These are phyloP conservation scores for Tolypeutes matacus DNA, from an alignment of 2,797 vertebrate species.

Conservation along the genomic window DNA sequence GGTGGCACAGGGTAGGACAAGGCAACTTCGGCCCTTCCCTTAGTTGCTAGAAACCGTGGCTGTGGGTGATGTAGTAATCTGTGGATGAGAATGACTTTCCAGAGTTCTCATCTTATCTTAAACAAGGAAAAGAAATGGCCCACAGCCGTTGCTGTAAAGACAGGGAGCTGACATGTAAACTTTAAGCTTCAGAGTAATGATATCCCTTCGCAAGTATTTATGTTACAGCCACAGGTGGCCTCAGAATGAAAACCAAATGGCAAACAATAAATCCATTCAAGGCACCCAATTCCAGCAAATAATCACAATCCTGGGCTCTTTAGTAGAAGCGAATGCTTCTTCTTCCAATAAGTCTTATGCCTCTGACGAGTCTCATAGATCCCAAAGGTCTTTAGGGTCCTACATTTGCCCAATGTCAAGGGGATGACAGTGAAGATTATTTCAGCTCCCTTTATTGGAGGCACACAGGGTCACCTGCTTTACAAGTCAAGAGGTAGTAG, in stretches of 20 bases:
- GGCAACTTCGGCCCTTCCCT: neutral
- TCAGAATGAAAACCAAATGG: constrained; percentile 88
- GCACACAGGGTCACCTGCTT: neutral
- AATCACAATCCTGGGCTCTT: neutral
- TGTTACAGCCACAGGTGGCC: constrained; percentile 85
- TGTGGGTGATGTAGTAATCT: neutral
- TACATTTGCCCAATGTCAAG: neutral
- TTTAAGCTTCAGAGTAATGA: constrained; percentile 77
- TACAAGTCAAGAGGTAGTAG: neutral
- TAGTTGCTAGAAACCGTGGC: neutral
- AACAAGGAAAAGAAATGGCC: constrained; percentile 4
- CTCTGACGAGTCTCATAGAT: neutral
- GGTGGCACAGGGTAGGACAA: accelerated
- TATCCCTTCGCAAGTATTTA: constrained; percentile 85
- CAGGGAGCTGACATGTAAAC: constrained; percentile 66
- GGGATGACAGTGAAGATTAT: neutral
- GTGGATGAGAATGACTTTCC: neutral
- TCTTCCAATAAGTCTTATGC: neutral
- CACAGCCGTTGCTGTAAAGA: constrained; percentile 36
- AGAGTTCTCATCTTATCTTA: neutral
- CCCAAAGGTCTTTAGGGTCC: neutral
- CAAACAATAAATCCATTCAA: constrained; percentile 81
- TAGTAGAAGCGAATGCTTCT: neutral
- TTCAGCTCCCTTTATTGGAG: neutral
- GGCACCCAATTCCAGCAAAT: constrained; percentile 75